A percentile compares a stretch with the other conserved stretches of the same genome.
Evolutionary conservation across 2,797 vertebrate genomes (phyloP).

Genomic region (Chiroxiphia lanceolata): DNA sequence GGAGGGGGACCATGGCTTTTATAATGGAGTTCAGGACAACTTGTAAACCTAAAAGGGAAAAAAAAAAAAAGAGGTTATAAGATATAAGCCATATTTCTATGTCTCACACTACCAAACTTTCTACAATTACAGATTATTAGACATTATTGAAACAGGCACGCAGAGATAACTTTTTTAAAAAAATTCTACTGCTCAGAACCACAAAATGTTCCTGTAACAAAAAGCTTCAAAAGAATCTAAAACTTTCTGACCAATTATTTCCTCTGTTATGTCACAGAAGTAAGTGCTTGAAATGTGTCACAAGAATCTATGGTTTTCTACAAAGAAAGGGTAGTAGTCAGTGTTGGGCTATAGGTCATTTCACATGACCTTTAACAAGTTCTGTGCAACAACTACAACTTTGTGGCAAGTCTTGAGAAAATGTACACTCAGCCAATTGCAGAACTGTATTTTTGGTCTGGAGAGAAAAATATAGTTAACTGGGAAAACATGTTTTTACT

Average conservation of each 20-base stretch:
- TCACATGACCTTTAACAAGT: background rate
- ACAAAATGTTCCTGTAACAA: background rate
- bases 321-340: background rate
- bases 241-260: background rate
- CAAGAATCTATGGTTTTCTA: background rate
- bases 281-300: background rate
- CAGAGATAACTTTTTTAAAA: background rate
- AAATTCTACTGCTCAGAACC: background rate
- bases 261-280: background rate
- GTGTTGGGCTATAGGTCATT: background rate
- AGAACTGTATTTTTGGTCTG: background rate
- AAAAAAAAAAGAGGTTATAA: background rate
- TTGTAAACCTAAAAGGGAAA: constrained; percentile 90
- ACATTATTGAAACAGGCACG: background rate
- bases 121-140: background rate
- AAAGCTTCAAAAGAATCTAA: background rate
- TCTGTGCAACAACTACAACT: background rate
- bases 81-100: background rate
- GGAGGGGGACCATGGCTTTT: constrained; percentile 99
- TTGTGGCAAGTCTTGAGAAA: background rate
- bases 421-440: background rate
- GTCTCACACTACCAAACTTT: background rate
- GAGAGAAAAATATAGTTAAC: background rate
- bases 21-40: constrained; percentile 99
- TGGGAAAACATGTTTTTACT: background rate